Percentiles rank a stretch among this genome's conserved stretches.
Evolutionary conservation across 2,113 vertebrate species (phyloP).

Genomic region (Todiramphus saurophagus): DNA sequence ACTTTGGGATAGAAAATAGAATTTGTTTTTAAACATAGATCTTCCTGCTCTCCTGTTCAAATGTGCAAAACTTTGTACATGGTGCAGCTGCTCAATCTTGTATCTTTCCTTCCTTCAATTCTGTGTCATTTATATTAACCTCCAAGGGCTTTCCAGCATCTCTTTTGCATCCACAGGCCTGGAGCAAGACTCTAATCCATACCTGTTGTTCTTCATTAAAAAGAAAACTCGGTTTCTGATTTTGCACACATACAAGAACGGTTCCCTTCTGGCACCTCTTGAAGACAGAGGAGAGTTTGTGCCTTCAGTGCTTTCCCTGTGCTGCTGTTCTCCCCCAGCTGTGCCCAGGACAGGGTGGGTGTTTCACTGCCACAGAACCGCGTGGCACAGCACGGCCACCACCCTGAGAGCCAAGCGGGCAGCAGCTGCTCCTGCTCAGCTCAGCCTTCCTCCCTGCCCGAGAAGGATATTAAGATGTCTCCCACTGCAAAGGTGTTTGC

Average conservation of each 20-base stretch:
- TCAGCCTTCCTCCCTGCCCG: background rate
- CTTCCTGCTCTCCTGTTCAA: background rate
- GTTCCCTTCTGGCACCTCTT: background rate
- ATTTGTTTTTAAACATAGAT: background rate
- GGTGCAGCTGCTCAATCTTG: background rate
- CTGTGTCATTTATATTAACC: background rate
- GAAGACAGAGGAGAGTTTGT: background rate
- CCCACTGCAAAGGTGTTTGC: background rate
- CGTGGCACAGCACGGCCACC: fast-evolving
- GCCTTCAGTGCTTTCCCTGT: too few species aligned
- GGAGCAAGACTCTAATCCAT: background rate
- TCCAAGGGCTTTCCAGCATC: background rate
- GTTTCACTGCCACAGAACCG: background rate
- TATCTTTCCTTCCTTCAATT: background rate
- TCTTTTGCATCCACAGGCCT: background rate
- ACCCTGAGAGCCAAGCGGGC: background rate
- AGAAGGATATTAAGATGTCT: background rate
- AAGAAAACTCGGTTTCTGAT: background rate
- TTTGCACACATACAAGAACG: background rate
- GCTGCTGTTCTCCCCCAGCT: background rate
- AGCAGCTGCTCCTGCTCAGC: background rate
- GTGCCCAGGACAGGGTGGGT: fast-evolving
- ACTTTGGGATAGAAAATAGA: background rate
- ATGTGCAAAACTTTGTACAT: background rate
- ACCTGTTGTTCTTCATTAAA: background rate